A percentile compares a stretch with the other conserved stretches of the same genome.
phyloP scores from a whole-genome alignment of 2,113 vertebrate species.

The Lynx canadensis region DNA sequence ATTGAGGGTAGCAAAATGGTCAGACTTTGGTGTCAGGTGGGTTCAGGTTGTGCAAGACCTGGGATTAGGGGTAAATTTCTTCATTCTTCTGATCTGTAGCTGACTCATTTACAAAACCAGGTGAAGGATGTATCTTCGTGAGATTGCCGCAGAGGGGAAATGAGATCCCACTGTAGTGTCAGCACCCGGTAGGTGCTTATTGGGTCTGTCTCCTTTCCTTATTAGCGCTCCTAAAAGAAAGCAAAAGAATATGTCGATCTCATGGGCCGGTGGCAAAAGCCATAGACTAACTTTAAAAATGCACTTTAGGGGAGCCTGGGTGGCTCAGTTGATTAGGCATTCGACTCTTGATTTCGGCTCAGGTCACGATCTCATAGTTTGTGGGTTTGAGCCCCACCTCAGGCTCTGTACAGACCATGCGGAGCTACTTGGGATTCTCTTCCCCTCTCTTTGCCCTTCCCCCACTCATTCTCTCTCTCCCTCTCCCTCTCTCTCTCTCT shows the following conservation, averaged over 20 bases:
- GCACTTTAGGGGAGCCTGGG: neutral
- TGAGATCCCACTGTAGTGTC: neutral
- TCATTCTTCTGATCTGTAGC: neutral
- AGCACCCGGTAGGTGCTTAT: rapidly evolving
- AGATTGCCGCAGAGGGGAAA: neutral
- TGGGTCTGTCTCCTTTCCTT: neutral
- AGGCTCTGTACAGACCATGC: too few relatives aligned
- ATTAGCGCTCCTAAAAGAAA: neutral
- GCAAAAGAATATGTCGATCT: rapidly evolving
- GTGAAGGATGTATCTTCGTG: neutral
- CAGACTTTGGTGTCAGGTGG: neutral
- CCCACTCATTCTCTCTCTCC: too few relatives aligned
- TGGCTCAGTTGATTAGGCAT: too few relatives aligned
- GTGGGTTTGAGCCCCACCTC: too few relatives aligned
- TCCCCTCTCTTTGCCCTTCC: too few relatives aligned
- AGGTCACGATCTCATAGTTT: too few relatives aligned
- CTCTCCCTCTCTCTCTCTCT: too few relatives aligned
- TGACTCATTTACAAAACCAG: neutral
- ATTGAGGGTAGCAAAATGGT: neutral
- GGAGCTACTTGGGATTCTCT: too few relatives aligned
- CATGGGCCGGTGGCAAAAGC: neutral
- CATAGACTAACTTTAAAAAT: neutral
- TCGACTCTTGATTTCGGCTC: too few relatives aligned
- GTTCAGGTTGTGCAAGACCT: neutral
- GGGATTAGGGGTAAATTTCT: neutral